Percentiles rank a stretch among this genome's conserved stretches.
Conservation (phyloP, 2,797 vertebrate genomes). For the Adrianichthys oophorus region DNA sequence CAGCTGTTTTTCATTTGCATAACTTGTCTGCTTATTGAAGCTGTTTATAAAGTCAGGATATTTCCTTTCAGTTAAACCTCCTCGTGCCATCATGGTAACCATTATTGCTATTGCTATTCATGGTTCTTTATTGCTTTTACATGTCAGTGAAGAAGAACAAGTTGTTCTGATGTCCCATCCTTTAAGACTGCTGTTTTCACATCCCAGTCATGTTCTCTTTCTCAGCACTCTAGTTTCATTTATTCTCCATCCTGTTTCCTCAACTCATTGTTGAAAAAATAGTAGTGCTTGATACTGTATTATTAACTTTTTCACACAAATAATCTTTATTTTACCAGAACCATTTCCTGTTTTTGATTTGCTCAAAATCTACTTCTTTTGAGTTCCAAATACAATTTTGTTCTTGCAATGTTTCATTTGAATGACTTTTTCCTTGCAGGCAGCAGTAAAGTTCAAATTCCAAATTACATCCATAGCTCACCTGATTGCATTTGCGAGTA, state of each 20-base stretch:
- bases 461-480: slow-evolving; percentile 14
- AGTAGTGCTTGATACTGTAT: slow-evolving; percentile 39
- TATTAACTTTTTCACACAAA: slow-evolving; percentile 63
- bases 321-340: slow-evolving; percentile 57
- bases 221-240: slow-evolving; percentile 19
- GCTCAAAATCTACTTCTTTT: slow-evolving; percentile 37
- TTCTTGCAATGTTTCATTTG: slow-evolving; percentile 46
- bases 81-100: neutral
- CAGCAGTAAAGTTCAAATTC: slow-evolving; percentile 38
- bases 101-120: no score
- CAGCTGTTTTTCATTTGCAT: no score
- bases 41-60: no score
- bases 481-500: slow-evolving; percentile 20
- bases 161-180: slow-evolving; percentile 4
- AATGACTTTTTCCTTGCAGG: slow-evolving; percentile 42
- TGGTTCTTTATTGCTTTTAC: no score
- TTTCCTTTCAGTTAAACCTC: no score
- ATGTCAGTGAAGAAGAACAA: no score
- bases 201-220: slow-evolving; percentile 35
- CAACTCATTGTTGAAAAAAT: slow-evolving; percentile 33
- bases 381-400: slow-evolving; percentile 25
- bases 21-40: no score
- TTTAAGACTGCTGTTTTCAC: slow-evolving; percentile 1
- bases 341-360: slow-evolving; percentile 43
- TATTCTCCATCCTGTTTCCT: slow-evolving; percentile 28